phyloP scores from a whole-genome alignment of 1,140 invertebrate genomes.

The Caenorhabditis brenneri region DNA sequence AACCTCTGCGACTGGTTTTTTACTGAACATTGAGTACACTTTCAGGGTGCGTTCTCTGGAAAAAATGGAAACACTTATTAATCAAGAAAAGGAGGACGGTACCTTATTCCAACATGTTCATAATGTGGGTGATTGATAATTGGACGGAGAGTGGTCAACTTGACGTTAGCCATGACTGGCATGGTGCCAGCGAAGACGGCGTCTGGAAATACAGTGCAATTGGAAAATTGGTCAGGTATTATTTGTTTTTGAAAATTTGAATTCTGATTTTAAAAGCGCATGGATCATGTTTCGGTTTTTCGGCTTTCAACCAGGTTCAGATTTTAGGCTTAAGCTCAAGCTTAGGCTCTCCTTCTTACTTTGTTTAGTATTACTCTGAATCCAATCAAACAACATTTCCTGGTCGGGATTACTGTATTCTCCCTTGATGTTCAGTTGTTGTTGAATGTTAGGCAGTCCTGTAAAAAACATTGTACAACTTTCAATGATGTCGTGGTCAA shows the following conservation, averaged over 20 bases:
- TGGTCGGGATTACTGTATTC: slow-evolving; percentile 79
- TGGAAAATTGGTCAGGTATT: neutral
- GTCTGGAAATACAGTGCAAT: slow-evolving; percentile 72
- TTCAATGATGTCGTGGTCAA: too few relatives aligned
- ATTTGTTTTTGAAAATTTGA: too few relatives aligned
- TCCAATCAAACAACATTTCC: slow-evolving; percentile 81
- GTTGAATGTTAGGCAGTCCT: slow-evolving; percentile 67
- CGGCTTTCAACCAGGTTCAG: neutral
- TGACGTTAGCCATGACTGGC: slow-evolving; percentile 82
- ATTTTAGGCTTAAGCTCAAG: too few relatives aligned
- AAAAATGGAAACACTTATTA: neutral
- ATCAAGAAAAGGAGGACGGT: neutral
- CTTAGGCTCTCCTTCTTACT: too few relatives aligned
- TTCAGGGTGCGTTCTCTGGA: slow-evolving; percentile 66
- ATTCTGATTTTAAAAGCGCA: too few relatives aligned
- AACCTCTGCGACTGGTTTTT: slow-evolving; percentile 60
- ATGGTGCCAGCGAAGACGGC: slow-evolving; percentile 84
- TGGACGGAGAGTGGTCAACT: slow-evolving; percentile 79
- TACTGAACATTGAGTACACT: slow-evolving; percentile 69
- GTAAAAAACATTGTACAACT: neutral
- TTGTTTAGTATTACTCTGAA: slow-evolving; percentile 75
- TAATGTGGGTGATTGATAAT: slow-evolving; percentile 87
- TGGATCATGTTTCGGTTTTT: too few relatives aligned
- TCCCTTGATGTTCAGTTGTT: slow-evolving; percentile 72
- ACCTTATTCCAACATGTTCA: slow-evolving; percentile 79